These are phyloP conservation scores for Carduelis carduelis DNA, from an alignment of 2,797 vertebrate species.

Conservation along the genomic window DNA sequence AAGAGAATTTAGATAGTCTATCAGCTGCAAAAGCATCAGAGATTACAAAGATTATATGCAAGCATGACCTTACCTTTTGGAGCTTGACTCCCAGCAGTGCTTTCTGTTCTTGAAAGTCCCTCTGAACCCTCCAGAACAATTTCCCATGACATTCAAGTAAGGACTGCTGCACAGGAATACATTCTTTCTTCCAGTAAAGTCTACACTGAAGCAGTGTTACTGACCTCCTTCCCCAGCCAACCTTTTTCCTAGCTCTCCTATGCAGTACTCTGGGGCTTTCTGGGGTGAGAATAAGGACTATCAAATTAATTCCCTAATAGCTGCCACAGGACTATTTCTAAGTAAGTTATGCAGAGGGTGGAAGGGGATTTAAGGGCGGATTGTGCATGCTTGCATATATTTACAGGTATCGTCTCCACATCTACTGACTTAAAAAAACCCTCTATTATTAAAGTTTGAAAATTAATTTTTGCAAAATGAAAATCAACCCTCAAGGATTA, in stretches of 20 bases:
- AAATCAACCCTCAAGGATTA: constrained; percentile 69
- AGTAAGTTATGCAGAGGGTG: constrained; percentile 28
- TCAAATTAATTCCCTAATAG: constrained; percentile 8
- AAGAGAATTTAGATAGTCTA: not conserved
- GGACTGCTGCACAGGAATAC: not conserved
- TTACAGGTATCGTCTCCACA: constrained; percentile 55
- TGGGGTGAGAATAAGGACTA: not conserved
- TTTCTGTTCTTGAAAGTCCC: not conserved
- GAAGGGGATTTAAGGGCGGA: constrained; percentile 31
- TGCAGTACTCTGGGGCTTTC: not conserved
- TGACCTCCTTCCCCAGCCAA: not conserved
- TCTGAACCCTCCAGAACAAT: not conserved
- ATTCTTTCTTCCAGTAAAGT: not conserved
- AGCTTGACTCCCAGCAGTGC: constrained; percentile 2
- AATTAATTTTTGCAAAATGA: constrained; percentile 64
- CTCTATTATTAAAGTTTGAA: constrained; percentile 58
- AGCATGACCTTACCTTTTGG: constrained; percentile 39
- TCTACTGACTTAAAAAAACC: constrained; percentile 53
- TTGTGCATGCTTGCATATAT: constrained; percentile 61
- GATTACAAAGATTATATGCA: not conserved
- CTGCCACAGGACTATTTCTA: constrained; percentile 44
- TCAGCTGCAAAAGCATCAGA: not conserved
- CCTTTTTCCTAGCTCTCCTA: not conserved
- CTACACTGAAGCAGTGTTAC: not conserved
- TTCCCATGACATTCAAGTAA: not conserved